These are phyloP conservation scores for Leptopterna dolabrata DNA, from an alignment of 2,888 invertebrate genomes.

Conservation along the genomic window DNA sequence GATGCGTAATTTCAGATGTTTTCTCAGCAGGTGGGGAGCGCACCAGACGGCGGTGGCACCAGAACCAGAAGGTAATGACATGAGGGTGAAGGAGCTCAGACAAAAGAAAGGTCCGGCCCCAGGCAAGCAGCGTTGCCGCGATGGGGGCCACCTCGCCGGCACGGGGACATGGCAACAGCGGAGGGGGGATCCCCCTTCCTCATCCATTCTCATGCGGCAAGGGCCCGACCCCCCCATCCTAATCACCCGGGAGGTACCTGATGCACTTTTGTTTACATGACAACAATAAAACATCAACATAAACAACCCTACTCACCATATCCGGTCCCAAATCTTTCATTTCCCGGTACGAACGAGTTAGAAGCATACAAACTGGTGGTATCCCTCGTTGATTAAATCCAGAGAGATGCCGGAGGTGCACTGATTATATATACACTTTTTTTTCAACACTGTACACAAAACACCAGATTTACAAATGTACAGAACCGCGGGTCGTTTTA, in stretches of 20 bases:
- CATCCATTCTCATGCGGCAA: background rate
- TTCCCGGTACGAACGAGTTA: constrained; percentile 68
- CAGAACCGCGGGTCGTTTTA: constrained; percentile 24
- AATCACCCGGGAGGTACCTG: constrained; percentile 35
- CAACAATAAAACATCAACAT: constrained; percentile 13
- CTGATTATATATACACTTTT: constrained; percentile 37
- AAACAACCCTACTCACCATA: constrained; percentile 73
- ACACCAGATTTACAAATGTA: constrained; percentile 47
- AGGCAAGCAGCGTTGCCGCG: constrained; percentile 47
- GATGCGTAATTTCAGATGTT: background rate
- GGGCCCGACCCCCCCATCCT: background rate
- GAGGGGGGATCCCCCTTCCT: no score
- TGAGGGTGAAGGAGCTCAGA: constrained; percentile 39
- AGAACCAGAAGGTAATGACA: constrained; percentile 17
- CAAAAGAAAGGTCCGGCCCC: constrained; percentile 50
- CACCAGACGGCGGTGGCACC: constrained; percentile 4
- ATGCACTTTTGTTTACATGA: constrained; percentile 43
- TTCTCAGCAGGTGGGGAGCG: background rate
- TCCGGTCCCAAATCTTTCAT: constrained; percentile 86
- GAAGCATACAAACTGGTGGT: constrained; percentile 61
- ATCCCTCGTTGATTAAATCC: constrained; percentile 49
- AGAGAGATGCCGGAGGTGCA: constrained; percentile 26
- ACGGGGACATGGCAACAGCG: constrained; percentile 50
- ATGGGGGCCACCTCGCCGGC: background rate
- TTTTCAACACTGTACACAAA: constrained; percentile 56